phyloP scores from a whole-genome alignment of 1,140 invertebrate genomes.

The Penaeus vannamei region DNA sequence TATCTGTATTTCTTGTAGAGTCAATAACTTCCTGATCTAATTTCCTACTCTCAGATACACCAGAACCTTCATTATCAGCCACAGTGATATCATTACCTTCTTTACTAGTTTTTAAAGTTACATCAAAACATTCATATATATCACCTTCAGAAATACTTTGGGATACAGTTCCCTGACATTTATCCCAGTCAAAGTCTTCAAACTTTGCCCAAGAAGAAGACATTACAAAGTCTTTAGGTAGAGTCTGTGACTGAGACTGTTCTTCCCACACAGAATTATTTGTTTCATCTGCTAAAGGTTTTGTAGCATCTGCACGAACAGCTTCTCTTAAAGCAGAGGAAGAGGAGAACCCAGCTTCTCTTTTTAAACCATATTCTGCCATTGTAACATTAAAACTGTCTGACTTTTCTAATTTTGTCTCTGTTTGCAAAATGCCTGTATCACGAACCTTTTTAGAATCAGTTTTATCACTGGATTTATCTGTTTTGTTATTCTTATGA shows the following conservation, averaged over 20 bases:
- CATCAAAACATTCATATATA: background rate
- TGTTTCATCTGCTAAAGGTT: too few species aligned
- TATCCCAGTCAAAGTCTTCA: conserved; percentile 50
- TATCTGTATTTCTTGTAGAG: background rate
- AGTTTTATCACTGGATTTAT: too few species aligned
- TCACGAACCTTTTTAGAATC: too few species aligned
- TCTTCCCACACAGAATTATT: background rate
- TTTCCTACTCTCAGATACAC: background rate
- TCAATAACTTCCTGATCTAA: background rate
- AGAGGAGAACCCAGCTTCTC: conserved; percentile 1
- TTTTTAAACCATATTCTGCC: background rate
- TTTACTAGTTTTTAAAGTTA: background rate
- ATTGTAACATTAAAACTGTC: too few species aligned
- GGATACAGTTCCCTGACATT: background rate
- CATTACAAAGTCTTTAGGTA: conserved; percentile 47
- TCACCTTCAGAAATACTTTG: background rate
- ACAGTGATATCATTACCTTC: background rate
- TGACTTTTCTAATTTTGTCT: too few species aligned
- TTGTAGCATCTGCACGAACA: background rate
- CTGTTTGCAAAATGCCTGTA: too few species aligned
- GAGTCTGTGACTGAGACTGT: conserved; percentile 38
- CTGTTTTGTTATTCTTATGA: too few species aligned
- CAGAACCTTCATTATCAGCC: background rate
- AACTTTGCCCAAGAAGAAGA: conserved; percentile 62
- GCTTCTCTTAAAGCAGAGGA: background rate